phyloP scores from a whole-genome alignment of 2,797 vertebrate species.

The Esox masquinongy region DNA sequence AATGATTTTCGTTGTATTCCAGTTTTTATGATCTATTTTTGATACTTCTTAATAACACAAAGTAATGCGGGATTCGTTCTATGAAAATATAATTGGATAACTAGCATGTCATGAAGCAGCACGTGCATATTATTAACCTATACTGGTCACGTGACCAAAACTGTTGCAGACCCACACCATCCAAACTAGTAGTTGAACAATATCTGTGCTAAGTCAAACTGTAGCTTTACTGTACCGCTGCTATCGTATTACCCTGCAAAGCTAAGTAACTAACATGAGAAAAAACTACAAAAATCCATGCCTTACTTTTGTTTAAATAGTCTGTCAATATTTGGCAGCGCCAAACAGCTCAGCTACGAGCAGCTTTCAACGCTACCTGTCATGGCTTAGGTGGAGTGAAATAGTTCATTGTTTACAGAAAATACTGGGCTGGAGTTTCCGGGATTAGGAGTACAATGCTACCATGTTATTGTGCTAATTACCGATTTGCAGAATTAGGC shows the following conservation, averaged over 20 bases:
- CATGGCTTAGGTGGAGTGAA: background rate
- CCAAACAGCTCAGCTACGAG: background rate
- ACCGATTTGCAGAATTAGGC: background rate
- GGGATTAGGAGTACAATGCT: conserved; percentile 21
- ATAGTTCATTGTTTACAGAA: conserved; percentile 25
- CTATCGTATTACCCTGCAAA: too few species aligned
- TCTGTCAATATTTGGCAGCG: background rate
- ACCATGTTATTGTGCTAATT: background rate
- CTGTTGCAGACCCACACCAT: background rate
- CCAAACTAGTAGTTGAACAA: background rate
- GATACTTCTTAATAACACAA: background rate
- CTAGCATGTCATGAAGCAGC: background rate
- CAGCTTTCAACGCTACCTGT: conserved; percentile 5
- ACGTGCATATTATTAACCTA: background rate
- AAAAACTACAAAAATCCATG: background rate
- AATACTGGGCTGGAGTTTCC: background rate
- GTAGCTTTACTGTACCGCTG: too few species aligned
- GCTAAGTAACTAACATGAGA: too few species aligned
- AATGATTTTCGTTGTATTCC: background rate
- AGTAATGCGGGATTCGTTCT: too few species aligned
- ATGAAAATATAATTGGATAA: too few species aligned
- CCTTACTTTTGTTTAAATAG: background rate
- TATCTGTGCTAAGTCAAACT: too few species aligned
- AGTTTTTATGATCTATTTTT: background rate
- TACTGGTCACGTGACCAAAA: background rate